A percentile compares a stretch with the other conserved stretches of the same genome.
These are phyloP conservation scores for Macrosiphum euphorbiae DNA, from an alignment of 2,888 invertebrate species.

Conservation along the genomic window DNA sequence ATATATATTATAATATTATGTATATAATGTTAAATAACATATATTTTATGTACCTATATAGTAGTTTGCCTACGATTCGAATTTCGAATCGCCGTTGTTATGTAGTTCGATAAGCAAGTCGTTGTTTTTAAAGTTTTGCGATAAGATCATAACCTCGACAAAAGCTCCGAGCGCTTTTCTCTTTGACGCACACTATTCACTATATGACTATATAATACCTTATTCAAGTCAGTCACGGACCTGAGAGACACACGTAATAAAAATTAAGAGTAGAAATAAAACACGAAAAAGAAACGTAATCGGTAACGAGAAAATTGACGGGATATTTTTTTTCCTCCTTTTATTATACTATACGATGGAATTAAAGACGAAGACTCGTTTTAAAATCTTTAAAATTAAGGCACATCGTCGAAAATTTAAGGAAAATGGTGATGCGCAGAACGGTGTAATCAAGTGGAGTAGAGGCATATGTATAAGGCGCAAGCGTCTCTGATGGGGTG, in stretches of 20 bases:
- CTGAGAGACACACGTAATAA: not conserved
- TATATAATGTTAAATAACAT: not conserved
- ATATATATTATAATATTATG: too few relatives aligned
- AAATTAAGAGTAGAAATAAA: not conserved
- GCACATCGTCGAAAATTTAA: not conserved
- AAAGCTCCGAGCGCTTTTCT: not conserved
- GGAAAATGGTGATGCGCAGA: not conserved
- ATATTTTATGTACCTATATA: not conserved
- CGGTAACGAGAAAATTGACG: not conserved
- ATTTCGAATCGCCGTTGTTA: not conserved
- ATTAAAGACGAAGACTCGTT: not conserved
- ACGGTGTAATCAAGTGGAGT: not conserved
- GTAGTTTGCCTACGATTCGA: not conserved
- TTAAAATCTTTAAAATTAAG: not conserved
- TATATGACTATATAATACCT: not conserved
- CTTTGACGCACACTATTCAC: not conserved
- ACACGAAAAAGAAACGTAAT: not conserved
- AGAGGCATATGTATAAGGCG: not conserved
- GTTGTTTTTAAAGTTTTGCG: not conserved
- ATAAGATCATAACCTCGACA: not conserved
- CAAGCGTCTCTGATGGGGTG: not conserved
- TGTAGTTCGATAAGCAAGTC: not conserved
- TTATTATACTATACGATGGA: too few relatives aligned
- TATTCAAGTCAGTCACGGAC: not conserved
- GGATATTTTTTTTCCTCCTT: not conserved